Conservation (phyloP, 1,140 invertebrate genomes). For the Diorhabda carinulata region DNA sequence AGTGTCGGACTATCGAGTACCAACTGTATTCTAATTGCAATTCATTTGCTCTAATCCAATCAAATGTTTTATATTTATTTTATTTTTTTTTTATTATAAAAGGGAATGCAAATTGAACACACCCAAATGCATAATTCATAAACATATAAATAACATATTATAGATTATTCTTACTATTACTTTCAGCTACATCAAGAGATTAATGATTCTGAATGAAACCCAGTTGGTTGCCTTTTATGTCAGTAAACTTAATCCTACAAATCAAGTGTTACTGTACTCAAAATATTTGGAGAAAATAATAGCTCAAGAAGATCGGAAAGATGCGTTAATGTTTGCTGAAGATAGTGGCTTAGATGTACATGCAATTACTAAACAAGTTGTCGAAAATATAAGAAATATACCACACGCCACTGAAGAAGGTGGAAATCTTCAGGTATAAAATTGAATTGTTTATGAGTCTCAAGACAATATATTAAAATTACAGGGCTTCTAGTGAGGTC, state of each 20-base stretch:
- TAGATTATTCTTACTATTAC: too few relatives aligned
- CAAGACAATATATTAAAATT: too few relatives aligned
- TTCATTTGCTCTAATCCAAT: too few relatives aligned
- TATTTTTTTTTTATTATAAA: too few relatives aligned
- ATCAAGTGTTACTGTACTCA: slow-evolving; percentile 75
- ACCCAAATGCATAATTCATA: too few relatives aligned
- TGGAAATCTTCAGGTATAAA: slow-evolving; percentile 31
- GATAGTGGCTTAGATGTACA: slow-evolving; percentile 77
- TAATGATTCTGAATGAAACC: slow-evolving; percentile 72
- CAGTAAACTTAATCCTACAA: slow-evolving; percentile 64
- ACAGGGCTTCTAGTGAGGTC: too few relatives aligned
- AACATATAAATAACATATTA: too few relatives aligned
- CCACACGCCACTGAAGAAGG: slow-evolving; percentile 32
- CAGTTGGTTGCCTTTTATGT: slow-evolving; percentile 80
- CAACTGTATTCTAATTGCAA: too few relatives aligned
- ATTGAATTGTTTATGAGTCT: neutral
- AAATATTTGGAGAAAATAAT: slow-evolving; percentile 69
- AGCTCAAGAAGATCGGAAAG: slow-evolving; percentile 58
- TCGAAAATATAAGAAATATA: slow-evolving; percentile 64
- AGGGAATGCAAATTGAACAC: too few relatives aligned
- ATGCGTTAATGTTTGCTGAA: slow-evolving; percentile 64
- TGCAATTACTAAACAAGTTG: slow-evolving; percentile 75
- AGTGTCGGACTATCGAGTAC: too few relatives aligned
- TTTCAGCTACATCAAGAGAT: slow-evolving; percentile 56
- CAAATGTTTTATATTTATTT: too few relatives aligned